These are phyloP conservation scores for Octopus bimaculoides DNA, from an alignment of 1,140 invertebrate species.

Conservation along the genomic window DNA sequence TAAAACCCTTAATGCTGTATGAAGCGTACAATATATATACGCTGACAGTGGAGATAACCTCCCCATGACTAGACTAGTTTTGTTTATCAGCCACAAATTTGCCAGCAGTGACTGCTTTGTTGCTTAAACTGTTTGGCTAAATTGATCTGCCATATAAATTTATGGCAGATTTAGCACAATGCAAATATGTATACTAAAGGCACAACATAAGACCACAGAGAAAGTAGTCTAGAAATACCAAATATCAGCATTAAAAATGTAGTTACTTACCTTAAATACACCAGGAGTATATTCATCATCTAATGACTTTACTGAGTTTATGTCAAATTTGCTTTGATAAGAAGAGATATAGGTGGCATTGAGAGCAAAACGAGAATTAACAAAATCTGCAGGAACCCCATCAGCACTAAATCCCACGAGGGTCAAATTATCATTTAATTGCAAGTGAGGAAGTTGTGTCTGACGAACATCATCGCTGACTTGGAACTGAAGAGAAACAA, in stretches of 20 bases:
- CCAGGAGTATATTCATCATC: slow-evolving; percentile 74
- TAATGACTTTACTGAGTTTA: slow-evolving; percentile 62
- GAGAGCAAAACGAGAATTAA: slow-evolving; percentile 64
- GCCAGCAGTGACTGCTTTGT: no score
- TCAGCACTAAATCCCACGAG: slow-evolving; percentile 66
- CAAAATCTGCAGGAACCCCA: slow-evolving; percentile 60
- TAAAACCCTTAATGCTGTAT: no score
- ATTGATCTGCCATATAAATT: no score
- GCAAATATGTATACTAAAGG: no score
- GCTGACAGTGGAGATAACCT: no score
- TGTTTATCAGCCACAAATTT: no score
- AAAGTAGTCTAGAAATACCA: no score
- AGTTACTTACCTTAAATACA: slow-evolving; percentile 65
- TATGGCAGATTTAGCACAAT: no score
- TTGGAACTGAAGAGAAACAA: slow-evolving; percentile 31
- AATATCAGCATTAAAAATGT: neutral
- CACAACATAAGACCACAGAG: no score
- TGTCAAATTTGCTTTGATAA: slow-evolving; percentile 49
- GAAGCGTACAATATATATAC: no score
- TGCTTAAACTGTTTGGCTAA: no score
- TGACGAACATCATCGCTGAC: slow-evolving; percentile 33
- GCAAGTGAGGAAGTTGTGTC: slow-evolving; percentile 61
- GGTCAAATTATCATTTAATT: slow-evolving; percentile 66
- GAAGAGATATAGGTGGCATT: slow-evolving; percentile 60
- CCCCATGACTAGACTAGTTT: no score